Evolutionary conservation across 2,113 vertebrate genomes (phyloP).

Genomic region (Pantherophis guttatus): DNA sequence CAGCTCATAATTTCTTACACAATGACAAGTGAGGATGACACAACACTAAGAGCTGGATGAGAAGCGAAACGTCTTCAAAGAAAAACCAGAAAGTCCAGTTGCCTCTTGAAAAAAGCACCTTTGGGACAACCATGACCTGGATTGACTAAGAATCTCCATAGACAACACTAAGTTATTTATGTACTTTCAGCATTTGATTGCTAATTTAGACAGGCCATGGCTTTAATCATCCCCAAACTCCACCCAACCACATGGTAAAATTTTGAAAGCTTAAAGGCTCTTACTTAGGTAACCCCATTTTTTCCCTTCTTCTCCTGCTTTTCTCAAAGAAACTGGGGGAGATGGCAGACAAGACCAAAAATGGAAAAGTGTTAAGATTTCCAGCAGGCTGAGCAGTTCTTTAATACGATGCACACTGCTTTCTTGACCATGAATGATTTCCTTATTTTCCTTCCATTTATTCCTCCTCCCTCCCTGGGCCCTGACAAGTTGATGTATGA

Average conservation of each 20-base stretch:
- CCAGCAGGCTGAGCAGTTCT: conserved; percentile 32
- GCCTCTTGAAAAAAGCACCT: too few relatives aligned
- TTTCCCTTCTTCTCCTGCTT: background rate
- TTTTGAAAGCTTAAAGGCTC: background rate
- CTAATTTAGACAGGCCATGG: background rate
- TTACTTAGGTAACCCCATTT: background rate
- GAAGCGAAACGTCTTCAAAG: too few relatives aligned
- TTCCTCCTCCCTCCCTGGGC: conserved; percentile 45
- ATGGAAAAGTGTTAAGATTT: conserved; percentile 43
- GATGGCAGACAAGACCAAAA: background rate
- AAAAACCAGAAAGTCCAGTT: too few relatives aligned
- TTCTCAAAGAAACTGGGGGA: background rate
- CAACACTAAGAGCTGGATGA: background rate
- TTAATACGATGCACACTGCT: conserved; percentile 46
- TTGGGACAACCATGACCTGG: too few relatives aligned
- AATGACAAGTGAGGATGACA: background rate
- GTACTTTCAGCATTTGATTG: background rate
- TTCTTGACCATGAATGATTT: conserved; percentile 28
- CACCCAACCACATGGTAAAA: background rate
- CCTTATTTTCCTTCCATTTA: conserved; percentile 31
- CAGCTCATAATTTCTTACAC: too few relatives aligned
- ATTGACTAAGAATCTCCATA: too few relatives aligned
- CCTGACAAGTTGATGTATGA: conserved; percentile 54
- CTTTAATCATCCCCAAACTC: background rate
- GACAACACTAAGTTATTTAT: background rate